phyloP scores from a whole-genome alignment of 2,797 vertebrate genomes.

The Enteromius trimaculatus region DNA sequence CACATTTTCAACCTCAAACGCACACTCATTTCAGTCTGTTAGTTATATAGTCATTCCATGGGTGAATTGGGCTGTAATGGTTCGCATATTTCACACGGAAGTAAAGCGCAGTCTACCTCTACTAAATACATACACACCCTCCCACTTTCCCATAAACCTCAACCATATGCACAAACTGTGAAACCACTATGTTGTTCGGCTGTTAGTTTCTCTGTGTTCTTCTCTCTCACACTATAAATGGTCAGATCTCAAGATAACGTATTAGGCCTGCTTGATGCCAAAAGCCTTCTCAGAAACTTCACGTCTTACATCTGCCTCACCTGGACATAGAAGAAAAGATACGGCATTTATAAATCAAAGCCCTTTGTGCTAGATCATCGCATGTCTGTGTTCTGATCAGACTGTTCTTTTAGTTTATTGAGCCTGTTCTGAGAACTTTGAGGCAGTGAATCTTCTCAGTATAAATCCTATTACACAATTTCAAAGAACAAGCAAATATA shows the following conservation, averaged over 20 bases:
- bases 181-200: neutral
- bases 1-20: constrained; percentile 57
- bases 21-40: constrained; percentile 29
- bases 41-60: constrained; percentile 19
- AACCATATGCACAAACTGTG: neutral
- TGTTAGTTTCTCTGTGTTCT: neutral
- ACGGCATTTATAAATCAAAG: constrained; percentile 19
- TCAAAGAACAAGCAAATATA: neutral
- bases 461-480: neutral
- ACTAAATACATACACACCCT: constrained; percentile 12
- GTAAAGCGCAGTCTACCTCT: neutral
- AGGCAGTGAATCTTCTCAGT: neutral
- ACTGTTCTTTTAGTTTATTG: constrained; percentile 12
- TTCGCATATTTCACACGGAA: constrained; percentile 23
- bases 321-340: constrained; percentile 22
- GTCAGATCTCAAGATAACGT: constrained; percentile 15
- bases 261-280: constrained; percentile 5
- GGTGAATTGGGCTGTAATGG: constrained; percentile 29
- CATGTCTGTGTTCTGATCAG: neutral
- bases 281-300: neutral
- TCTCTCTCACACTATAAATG: constrained; percentile 22
- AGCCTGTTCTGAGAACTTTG: constrained; percentile 11
- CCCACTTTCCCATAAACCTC: neutral
- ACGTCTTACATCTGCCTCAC: constrained; percentile 4
- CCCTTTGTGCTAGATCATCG: neutral